Evolutionary conservation across 2,113 vertebrate genomes (phyloP).

Genomic region (Sclerurus mexicanus): DNA sequence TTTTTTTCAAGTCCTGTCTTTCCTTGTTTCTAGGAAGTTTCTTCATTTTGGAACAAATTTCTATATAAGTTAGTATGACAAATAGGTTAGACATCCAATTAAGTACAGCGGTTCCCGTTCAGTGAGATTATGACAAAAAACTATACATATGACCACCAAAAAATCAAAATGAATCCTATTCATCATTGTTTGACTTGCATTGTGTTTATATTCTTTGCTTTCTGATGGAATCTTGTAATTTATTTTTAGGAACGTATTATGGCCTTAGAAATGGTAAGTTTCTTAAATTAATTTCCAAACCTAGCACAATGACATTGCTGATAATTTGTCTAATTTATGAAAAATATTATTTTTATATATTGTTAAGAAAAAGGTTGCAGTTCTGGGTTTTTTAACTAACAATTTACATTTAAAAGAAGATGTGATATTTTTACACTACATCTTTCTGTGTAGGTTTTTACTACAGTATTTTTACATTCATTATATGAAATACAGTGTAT

Average conservation of each 20-base stretch:
- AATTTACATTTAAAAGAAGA: background rate
- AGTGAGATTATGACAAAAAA: background rate
- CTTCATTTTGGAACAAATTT: background rate
- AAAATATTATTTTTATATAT: background rate
- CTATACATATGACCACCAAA: background rate
- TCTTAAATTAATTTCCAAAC: conserved; percentile 23
- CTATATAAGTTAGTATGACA: background rate
- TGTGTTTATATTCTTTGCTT: conserved; percentile 2
- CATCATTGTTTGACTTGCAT: background rate
- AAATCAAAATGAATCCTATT: background rate
- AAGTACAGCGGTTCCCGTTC: background rate
- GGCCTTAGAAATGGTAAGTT: conserved; percentile 78
- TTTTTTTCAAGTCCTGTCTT: background rate
- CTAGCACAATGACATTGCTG: background rate
- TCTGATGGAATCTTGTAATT: conserved; percentile 63
- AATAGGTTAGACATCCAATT: background rate
- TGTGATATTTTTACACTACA: background rate
- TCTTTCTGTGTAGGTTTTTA: background rate
- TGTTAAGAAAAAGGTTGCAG: background rate
- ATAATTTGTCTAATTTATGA: background rate
- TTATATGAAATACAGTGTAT: background rate
- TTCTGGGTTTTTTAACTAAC: background rate
- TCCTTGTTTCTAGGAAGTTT: background rate
- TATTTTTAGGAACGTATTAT: conserved; percentile 76
- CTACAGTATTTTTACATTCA: background rate